Evolutionary conservation across 2,113 vertebrate species (phyloP).

Genomic region (Rynchops niger): DNA sequence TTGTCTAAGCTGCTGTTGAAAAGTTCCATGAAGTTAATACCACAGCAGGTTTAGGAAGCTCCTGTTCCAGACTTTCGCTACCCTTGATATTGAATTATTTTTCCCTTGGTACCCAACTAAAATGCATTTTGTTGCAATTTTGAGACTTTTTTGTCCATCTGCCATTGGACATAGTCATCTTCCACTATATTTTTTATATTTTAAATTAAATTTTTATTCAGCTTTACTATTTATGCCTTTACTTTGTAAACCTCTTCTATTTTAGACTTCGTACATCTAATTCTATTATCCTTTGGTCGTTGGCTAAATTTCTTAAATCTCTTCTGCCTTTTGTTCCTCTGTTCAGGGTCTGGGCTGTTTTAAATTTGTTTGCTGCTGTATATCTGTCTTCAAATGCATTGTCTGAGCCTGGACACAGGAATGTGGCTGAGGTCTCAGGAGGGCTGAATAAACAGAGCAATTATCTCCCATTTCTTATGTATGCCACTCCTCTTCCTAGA

Average conservation of each 20-base stretch:
- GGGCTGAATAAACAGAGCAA: conserved; percentile 18
- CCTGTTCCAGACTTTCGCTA: background rate
- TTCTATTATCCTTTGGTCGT: background rate
- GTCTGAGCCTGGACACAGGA: conserved; percentile 14
- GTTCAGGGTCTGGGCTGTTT: background rate
- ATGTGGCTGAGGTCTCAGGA: conserved; percentile 18
- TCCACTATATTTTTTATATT: background rate
- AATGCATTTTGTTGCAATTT: background rate
- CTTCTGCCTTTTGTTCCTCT: background rate
- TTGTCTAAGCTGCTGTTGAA: conserved; percentile 10
- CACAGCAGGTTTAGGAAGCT: background rate
- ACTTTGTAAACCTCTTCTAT: background rate
- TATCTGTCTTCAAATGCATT: conserved; percentile 2
- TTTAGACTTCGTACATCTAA: background rate
- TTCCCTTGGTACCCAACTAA: background rate
- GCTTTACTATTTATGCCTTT: background rate
- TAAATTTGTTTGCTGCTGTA: background rate
- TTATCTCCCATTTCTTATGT: background rate
- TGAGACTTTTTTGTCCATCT: background rate
- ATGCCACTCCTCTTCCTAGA: background rate
- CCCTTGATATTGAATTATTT: background rate
- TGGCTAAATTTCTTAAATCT: background rate
- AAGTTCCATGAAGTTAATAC: conserved; percentile 19
- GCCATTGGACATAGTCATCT: background rate
- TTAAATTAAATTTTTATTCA: background rate